phyloP scores from a whole-genome alignment of 1,140 invertebrate genomes.

The Ceratina australensis region DNA sequence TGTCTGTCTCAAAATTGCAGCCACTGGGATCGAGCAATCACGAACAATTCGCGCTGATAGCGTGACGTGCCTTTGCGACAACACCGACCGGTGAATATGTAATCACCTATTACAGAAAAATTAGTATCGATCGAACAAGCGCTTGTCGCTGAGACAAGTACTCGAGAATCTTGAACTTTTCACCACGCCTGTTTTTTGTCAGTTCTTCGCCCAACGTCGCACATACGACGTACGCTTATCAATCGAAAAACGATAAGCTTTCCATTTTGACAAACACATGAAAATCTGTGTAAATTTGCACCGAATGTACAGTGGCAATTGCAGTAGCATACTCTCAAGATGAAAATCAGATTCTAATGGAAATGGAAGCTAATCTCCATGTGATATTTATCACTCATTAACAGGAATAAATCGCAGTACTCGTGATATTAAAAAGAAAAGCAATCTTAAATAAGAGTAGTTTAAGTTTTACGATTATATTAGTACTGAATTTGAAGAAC shows the following conservation, averaged over 20 bases:
- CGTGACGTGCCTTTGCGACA: background rate
- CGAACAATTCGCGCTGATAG: slow-evolving; percentile 16
- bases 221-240: background rate
- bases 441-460: too few relatives aligned
- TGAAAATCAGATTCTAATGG: background rate
- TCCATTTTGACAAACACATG: too few relatives aligned
- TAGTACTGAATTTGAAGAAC: too few relatives aligned
- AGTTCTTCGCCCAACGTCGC: background rate
- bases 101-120: slow-evolving; percentile 46
- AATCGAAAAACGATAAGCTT: background rate
- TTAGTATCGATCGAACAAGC: slow-evolving; percentile 15
- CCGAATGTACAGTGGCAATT: background rate
- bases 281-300: too few relatives aligned
- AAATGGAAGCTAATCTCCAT: background rate
- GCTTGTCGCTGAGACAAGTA: background rate
- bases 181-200: background rate
- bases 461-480: too few relatives aligned
- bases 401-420: background rate
- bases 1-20: background rate
- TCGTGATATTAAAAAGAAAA: too few relatives aligned
- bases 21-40: background rate
- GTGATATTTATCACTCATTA: background rate
- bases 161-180: slow-evolving; percentile 4
- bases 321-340: background rate
- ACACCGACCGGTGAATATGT: slow-evolving; percentile 16